phyloP scores from a whole-genome alignment of 2,797 vertebrate genomes.

The Masticophis lateralis region DNA sequence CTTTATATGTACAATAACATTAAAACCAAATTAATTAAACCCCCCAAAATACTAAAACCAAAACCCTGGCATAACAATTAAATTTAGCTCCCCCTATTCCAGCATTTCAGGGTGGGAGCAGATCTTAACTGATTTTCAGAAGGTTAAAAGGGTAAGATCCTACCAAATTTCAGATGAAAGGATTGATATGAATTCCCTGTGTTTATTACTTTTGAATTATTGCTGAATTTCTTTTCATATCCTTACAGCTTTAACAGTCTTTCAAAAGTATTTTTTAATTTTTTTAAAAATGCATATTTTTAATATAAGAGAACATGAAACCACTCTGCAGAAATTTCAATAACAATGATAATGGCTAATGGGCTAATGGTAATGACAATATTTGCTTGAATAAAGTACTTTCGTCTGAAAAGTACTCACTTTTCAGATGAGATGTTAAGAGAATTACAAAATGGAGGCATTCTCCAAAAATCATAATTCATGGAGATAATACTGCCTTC shows the following conservation, averaged over 20 bases:
- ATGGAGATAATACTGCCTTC: neutral
- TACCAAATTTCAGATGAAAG: neutral
- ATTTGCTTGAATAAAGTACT: too few species aligned
- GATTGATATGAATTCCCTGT: neutral
- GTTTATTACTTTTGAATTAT: neutral
- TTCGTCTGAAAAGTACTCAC: too few species aligned
- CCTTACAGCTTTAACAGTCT: neutral
- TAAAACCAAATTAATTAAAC: neutral
- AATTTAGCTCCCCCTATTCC: neutral
- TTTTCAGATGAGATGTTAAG: too few species aligned
- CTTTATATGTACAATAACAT: neutral
- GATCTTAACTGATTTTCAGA: neutral
- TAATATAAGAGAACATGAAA: neutral
- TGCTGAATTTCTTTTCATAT: neutral
- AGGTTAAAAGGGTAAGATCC: neutral
- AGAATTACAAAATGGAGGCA: too few species aligned
- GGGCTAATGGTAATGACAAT: too few species aligned
- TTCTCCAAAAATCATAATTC: neutral
- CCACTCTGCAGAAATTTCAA: too few species aligned
- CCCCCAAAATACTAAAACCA: neutral
- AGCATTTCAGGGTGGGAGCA: neutral
- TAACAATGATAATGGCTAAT: too few species aligned
- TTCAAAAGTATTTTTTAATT: neutral
- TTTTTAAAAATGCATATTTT: neutral
- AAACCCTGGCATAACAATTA: neutral